These are phyloP conservation scores for Eonycteris spelaea DNA, from an alignment of 2,113 vertebrate genomes.

Conservation along the genomic window DNA sequence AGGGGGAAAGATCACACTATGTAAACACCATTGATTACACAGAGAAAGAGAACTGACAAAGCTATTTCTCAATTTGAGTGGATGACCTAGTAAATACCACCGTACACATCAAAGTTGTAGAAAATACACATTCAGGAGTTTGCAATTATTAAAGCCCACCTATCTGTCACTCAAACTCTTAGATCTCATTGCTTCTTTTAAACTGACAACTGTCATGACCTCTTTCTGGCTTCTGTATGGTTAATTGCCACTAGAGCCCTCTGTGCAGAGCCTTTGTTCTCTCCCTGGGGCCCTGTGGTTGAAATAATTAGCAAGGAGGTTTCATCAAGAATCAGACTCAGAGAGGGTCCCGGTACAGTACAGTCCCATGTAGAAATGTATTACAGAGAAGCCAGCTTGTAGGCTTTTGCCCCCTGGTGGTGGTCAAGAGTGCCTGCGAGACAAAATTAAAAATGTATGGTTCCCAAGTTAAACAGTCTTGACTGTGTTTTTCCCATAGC, in stretches of 20 bases:
- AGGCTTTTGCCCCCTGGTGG: slow-evolving; percentile 81
- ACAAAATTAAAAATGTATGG: slow-evolving; percentile 47
- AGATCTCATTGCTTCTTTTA: slow-evolving; percentile 31
- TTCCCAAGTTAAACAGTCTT: slow-evolving; percentile 57
- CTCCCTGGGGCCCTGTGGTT: slow-evolving; percentile 57
- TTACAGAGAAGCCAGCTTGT: not conserved
- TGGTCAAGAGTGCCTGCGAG: slow-evolving; percentile 54
- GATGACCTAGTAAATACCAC: not conserved
- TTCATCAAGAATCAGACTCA: slow-evolving; percentile 62
- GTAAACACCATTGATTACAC: slow-evolving; percentile 8
- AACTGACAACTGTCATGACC: not conserved
- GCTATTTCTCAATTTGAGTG: not conserved
- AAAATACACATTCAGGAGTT: not conserved
- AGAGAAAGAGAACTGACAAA: not conserved
- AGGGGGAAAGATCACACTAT: not conserved
- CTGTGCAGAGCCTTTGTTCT: slow-evolving; percentile 46
- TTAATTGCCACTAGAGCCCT: slow-evolving; percentile 49
- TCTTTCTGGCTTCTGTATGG: slow-evolving; percentile 31
- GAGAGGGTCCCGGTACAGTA: slow-evolving; percentile 64
- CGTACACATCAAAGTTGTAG: not conserved
- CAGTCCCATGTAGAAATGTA: not conserved
- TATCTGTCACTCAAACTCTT: not conserved
- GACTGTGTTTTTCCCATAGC: slow-evolving; percentile 51
- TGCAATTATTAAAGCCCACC: not conserved
- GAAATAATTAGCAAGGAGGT: slow-evolving; percentile 60